Evolutionary conservation across 2,113 vertebrate species (phyloP), one percentile per base, ranked within the genome.

Genomic region (Ia io): DNA sequence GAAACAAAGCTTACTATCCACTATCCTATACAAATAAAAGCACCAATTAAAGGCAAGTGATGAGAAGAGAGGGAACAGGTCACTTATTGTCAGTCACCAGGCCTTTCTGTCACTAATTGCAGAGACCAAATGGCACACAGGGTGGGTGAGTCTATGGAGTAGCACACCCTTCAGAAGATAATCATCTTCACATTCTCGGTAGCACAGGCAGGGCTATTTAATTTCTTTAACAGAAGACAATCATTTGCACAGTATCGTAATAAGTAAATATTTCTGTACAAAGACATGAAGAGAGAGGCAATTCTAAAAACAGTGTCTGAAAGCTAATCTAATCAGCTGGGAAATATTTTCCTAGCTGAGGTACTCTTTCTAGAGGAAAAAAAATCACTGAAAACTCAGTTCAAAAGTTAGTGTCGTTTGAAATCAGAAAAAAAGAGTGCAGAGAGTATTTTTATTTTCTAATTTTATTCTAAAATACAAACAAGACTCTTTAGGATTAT

Each of bases 391-490:
- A 63, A 95, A 97, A 85, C 65, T 80, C 49, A 65, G 70, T 76
- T 17, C 35, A 92, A 96, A 97, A 95, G 49, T 3, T 67, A 56
- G 51, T 20, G 10, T 88, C 90, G 94, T 85, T 94, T 95, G 95
- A 96, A 91, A 71, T 90, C 86, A 93, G 94, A 13, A 22, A 23
- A 96, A 30, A 96, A 77, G 69, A 28, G 56, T 96, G 51, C 14
- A 96, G 59, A 85, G 82, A 98, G 93, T 85, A 69, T 88, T 93
- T 93, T 96, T 91, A 61, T 12, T 97, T 91, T 70, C 86, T 92
- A 85, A 93, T 32, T 95, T 89, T 95, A 91, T 67, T 95, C 94
- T 94, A 94, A 95, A 69, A 91, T 84, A 93, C 71, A 95, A 77
- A 56, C 95, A 96, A 95, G 69, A 91, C 51, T 85, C 94, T 92